A percentile compares a stretch with the other conserved stretches of the same genome.
phyloP scores from a whole-genome alignment of 2,113 vertebrate genomes.

The Stegastes partitus region DNA sequence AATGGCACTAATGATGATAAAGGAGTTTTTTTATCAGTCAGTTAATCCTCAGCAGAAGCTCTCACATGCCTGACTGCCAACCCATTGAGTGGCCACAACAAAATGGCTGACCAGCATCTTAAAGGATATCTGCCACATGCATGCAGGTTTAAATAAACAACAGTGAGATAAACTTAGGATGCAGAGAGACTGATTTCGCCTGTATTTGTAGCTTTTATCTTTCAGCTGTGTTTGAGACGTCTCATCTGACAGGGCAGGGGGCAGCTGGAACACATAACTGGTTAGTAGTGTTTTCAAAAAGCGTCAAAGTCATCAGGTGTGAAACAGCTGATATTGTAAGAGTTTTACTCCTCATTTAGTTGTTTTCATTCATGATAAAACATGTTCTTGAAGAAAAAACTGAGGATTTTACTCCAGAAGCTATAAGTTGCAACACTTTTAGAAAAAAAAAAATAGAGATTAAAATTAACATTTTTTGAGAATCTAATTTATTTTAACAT shows the following conservation, averaged over 20 bases:
- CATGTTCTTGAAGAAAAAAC: background rate
- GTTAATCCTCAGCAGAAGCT: background rate
- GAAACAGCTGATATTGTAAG: no score
- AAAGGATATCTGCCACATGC: background rate
- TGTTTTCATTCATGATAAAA: background rate
- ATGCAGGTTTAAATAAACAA: background rate
- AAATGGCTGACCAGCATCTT: conserved; percentile 59
- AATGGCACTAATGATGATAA: background rate
- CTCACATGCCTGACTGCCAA: conserved; percentile 14
- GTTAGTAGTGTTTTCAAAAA: no score
- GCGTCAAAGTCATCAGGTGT: no score
- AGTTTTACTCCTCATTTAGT: no score
- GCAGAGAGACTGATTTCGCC: background rate
- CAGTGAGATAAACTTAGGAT: background rate
- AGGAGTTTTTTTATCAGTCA: background rate
- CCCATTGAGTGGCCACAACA: conserved; percentile 35
- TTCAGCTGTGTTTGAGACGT: background rate
- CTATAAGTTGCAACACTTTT: background rate
- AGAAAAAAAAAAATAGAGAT: background rate
- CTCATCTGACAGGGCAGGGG: background rate
- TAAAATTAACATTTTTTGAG: no score
- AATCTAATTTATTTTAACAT: no score
- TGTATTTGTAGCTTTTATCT: background rate
- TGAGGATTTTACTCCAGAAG: background rate
- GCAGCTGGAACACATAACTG: no score